Base-by-base conservation (phyloP, 2,888 invertebrate species). In the Hermaeophaga mercurialis region DNA sequence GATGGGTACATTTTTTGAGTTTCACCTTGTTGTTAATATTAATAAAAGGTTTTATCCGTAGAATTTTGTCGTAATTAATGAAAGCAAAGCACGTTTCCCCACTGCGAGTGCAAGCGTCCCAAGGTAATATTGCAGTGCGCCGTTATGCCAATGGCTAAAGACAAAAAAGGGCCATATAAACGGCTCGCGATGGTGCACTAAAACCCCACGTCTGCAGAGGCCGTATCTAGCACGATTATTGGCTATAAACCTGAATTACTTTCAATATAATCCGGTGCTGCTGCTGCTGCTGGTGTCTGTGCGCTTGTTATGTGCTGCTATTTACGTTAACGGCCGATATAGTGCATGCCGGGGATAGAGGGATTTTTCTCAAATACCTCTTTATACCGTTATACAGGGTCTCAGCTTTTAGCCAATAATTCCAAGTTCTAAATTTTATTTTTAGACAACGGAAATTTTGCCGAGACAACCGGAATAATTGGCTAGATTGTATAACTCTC, bases 241-340 rank as follows among this genome's bases (percentile, higher is more conserved):
- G 70, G 63, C 75, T 72, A 75, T 75, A 75, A 75, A 75, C 73
- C 71, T 73, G 73, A 74, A 74, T 74, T 74, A 73, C 74, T 73
- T 73, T 71, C 72, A 71, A 73, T 73, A 73, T 74, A 73, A 74
- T 73, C 73, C 65, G 63, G 56, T 54, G 59, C 49, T 49, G 44
- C 31, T 36, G 49, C 53, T 50, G 54, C 48, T 15, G 39, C 49
- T 43, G 24, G n/a, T 44, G 43, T 26, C 24, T 14, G 43, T 54
- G 67, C 64, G 71, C 70, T 69, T 58, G 62, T 70, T 71, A 72
- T 70, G 55, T 58, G 53, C 46, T 31, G 62, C 62, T 58, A 60
- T 62, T 58, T 56, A 55, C 58, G 59, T 58, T 54, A 59, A 58
- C 59, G 58, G 55, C 47, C 31, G 47, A 36, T 39, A 52, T 38